phyloP scores from a whole-genome alignment of 2,113 vertebrate genomes.

The Columbina picui region DNA sequence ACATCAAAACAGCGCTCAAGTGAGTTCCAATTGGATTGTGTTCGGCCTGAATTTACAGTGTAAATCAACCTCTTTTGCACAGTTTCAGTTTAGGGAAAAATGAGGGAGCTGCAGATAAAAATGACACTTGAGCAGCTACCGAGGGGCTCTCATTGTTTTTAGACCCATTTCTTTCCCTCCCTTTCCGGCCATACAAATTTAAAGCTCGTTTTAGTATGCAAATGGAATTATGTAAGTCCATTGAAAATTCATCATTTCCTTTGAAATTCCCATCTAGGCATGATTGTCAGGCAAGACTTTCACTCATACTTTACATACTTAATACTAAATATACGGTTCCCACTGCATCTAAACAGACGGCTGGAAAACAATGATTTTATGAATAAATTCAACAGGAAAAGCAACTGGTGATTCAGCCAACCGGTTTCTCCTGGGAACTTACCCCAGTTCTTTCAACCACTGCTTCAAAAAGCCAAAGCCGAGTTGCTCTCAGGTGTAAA shows the following conservation, averaged over 20 bases:
- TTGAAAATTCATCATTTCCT: slow-evolving; percentile 11
- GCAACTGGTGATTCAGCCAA: not conserved
- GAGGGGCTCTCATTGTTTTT: not conserved
- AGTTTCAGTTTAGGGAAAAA: slow-evolving; percentile 42
- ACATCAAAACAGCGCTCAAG: slow-evolving; percentile 84
- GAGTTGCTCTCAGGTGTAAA: not conserved
- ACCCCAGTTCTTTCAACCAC: not conserved
- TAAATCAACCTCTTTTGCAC: slow-evolving; percentile 78
- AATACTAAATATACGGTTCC: not conserved
- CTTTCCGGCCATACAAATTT: not conserved
- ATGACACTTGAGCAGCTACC: not conserved
- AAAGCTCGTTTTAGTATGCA: slow-evolving; percentile 23
- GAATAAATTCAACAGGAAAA: not conserved
- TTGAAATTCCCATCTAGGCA: not conserved
- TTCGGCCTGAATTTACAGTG: slow-evolving; percentile 77
- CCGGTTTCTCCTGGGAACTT: not conserved
- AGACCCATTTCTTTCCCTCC: not conserved
- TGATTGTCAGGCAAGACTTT: not conserved
- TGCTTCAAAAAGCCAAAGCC: not conserved
- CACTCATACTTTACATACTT: not conserved
- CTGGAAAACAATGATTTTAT: not conserved
- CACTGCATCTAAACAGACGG: not conserved
- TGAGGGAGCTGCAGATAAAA: not conserved
- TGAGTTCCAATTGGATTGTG: slow-evolving; percentile 78
- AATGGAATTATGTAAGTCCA: not conserved